Base-by-base conservation (phyloP, 2,797 vertebrate species). In the Argentina silus region DNA sequence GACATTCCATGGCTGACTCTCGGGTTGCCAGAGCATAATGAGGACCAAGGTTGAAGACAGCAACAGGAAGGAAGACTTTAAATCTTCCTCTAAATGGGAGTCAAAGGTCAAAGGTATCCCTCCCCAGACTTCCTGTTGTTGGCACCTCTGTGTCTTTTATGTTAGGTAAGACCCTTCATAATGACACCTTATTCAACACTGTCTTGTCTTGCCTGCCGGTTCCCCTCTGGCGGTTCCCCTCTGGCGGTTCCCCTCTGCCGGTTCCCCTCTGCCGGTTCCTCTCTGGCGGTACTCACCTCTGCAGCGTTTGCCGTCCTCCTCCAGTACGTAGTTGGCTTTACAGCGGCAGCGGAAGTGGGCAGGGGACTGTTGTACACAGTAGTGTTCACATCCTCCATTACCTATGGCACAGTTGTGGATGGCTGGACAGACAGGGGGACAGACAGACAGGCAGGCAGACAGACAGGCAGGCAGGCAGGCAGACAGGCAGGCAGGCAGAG, bases 381-480 rank as follows among this genome's bases (percentile, higher is more conserved):
- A 84, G 12, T 98, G 97, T 62, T 98, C 96, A 0, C 97, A 98
- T 79, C 97, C 96, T 0, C 97, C 97, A 0, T 98, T 98, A 82
- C 92, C 91, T 74, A 96, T 67, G 14, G 94, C 73, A 0, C 97
- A 98, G 0, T 95, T 93, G 82, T 89, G 93, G 68, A 96, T 73
- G 0, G 93, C 97, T 98, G 50, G 0, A 82, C 10, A 69, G 65
- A 77, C 48, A 70, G 21, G 72, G 55, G 67, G 83, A 94, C 93
- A 43, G 0, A 57, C 14, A 56, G 2, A 66, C 14, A 36, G 12
- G 53, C 69, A 74, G 21, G 36, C 0, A 66, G 53, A 70, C 27
- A 67, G 21, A 21, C 47, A 43, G 1, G 10, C 72, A 65, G 60
- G 72, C 10, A 43, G 48, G 69, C 0, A 36, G 2, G 64, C 44